These are phyloP conservation scores for Cygnus buccinator DNA, from an alignment of 2,113 vertebrate genomes.

Conservation along the genomic window DNA sequence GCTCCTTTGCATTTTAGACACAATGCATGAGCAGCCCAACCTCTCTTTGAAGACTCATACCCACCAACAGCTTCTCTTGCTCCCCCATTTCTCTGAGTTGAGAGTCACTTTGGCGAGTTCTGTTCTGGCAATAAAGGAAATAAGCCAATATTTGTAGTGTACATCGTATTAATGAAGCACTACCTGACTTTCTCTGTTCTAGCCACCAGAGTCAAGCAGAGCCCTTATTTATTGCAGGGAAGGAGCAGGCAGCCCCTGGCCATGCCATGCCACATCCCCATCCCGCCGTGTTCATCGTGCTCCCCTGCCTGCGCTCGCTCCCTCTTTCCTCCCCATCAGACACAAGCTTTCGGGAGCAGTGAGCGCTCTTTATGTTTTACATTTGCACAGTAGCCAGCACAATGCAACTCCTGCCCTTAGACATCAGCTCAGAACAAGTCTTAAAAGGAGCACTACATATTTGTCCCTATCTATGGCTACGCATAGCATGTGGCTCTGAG, in stretches of 20 bases:
- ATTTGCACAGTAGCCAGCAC: slow-evolving; percentile 25
- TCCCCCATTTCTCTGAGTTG: not conserved
- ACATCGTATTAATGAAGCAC: not conserved
- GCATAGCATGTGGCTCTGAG: not conserved
- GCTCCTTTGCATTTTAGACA: not conserved
- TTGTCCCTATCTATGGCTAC: not conserved
- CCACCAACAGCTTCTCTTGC: not conserved
- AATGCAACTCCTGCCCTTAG: slow-evolving; percentile 17
- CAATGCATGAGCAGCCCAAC: rapidly evolving
- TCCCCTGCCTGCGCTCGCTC: not conserved
- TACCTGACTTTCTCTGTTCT: not conserved
- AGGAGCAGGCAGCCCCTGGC: not conserved
- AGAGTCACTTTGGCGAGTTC: not conserved
- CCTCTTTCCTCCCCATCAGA: not conserved
- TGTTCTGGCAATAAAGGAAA: not conserved
- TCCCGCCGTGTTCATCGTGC: not conserved
- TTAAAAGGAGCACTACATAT: not conserved
- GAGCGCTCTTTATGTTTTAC: slow-evolving; percentile 20
- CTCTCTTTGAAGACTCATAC: not conserved
- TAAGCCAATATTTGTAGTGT: not conserved
- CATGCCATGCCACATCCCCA: not conserved
- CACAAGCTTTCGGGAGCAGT: not conserved
- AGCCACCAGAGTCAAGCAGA: not conserved
- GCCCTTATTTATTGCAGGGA: not conserved
- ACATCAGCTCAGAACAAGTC: slow-evolving; percentile 5